Evolutionary conservation across 2,888 invertebrate species (phyloP).

Genomic region (Caenorhabditis sulstoni): DNA sequence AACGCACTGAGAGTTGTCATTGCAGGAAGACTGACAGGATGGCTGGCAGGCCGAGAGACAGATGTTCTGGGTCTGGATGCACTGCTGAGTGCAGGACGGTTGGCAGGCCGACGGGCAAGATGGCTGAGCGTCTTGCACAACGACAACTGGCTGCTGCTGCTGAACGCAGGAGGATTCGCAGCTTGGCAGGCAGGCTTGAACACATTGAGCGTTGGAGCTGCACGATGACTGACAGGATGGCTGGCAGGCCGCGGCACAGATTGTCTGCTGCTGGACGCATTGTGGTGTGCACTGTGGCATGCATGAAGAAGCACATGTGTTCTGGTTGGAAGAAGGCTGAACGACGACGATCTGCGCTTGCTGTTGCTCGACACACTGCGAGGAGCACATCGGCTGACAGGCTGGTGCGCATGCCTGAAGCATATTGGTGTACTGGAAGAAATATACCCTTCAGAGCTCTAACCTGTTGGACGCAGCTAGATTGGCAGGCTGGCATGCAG

Average conservation of each 20-base stretch:
- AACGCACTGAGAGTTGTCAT: conserved; percentile 74
- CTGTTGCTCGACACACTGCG: conserved; percentile 67
- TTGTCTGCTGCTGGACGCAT: conserved; percentile 73
- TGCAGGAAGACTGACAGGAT: conserved; percentile 71
- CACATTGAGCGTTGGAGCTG: conserved; percentile 74
- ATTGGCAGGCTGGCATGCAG: conserved; percentile 60
- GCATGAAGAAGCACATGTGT: conserved; percentile 59
- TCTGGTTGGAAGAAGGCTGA: conserved; percentile 42
- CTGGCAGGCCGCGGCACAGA: conserved; percentile 72
- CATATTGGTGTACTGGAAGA: background rate
- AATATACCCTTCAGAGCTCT: background rate
- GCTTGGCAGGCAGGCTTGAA: conserved; percentile 74
- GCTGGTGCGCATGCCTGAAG: conserved; percentile 69
- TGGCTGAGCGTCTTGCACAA: conserved; percentile 45
- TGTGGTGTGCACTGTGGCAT: conserved; percentile 70
- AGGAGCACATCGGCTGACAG: conserved; percentile 74
- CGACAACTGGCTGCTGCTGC: conserved; percentile 60
- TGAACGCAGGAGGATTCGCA: conserved; percentile 74
- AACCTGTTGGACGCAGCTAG: conserved; percentile 62
- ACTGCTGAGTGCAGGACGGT: conserved; percentile 69
- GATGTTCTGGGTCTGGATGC: conserved; percentile 72
- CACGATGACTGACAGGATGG: conserved; percentile 72
- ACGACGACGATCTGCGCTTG: conserved; percentile 66
- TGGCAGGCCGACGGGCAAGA: conserved; percentile 59
- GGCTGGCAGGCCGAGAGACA: conserved; percentile 73